Evolutionary conservation across 2,113 vertebrate species (phyloP).

Genomic region (Erythrocercus mccallii): DNA sequence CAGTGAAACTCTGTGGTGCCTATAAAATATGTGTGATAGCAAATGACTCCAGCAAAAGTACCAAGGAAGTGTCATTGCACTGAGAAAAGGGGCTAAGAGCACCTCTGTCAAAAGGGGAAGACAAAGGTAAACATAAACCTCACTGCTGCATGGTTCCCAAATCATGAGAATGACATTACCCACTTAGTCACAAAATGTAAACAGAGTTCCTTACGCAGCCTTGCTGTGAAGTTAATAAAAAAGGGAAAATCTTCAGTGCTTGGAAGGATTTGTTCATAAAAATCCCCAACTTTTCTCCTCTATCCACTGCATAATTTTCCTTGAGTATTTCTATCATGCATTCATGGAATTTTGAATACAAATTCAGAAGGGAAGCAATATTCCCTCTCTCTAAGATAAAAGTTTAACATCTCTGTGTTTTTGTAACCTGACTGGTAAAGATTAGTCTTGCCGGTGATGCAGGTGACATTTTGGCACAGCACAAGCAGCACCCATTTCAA

Average conservation of each 20-base stretch:
- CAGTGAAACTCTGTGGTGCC: background rate
- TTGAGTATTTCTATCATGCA: background rate
- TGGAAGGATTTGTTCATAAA: background rate
- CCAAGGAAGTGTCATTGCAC: background rate
- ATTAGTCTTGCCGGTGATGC: background rate
- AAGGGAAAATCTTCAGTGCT: background rate
- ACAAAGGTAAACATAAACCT: background rate
- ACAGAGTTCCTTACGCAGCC: background rate
- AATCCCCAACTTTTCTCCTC: background rate
- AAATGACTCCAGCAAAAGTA: background rate
- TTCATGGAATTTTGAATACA: background rate
- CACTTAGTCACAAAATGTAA: background rate
- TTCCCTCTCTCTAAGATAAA: background rate
- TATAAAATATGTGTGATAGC: background rate
- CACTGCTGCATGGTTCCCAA: background rate
- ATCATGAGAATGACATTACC: background rate
- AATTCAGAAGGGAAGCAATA: background rate
- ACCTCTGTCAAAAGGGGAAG: background rate
- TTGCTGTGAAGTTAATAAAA: background rate
- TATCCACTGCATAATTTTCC: background rate
- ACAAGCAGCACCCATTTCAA: background rate
- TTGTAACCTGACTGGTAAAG: background rate
- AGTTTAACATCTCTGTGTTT: background rate
- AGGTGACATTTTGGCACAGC: background rate
- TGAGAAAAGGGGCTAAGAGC: background rate